phyloP scores from a whole-genome alignment of 2,888 invertebrate species.

The Deilephila porcellus region DNA sequence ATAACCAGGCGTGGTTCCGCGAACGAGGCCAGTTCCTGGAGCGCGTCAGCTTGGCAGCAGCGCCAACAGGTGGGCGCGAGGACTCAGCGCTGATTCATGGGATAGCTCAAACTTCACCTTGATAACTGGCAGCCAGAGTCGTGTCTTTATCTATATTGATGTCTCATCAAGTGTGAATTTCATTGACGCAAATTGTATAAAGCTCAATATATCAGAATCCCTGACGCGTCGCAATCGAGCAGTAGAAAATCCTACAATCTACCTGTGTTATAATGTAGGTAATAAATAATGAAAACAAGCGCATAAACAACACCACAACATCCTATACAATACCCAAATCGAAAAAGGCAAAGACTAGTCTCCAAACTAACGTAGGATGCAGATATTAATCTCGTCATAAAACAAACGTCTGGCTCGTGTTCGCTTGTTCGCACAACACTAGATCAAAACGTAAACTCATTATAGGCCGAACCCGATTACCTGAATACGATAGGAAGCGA shows the following conservation, averaged over 20 bases:
- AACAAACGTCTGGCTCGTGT: slow-evolving; percentile 5
- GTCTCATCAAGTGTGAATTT: not conserved
- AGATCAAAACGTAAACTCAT: slow-evolving; percentile 13
- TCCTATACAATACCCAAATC: not conserved
- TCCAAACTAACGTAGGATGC: not conserved
- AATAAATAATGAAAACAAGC: not conserved
- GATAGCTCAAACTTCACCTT: slow-evolving; percentile 20
- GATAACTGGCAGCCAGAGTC: too few relatives aligned
- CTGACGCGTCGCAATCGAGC: too few relatives aligned
- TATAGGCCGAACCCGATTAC: not conserved
- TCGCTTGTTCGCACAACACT: not conserved
- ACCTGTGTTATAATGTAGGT: not conserved
- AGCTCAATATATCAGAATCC: too few relatives aligned
- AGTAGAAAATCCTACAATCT: too few relatives aligned
- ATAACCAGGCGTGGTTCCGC: not conserved
- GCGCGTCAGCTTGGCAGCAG: not conserved
- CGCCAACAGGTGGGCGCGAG: slow-evolving; percentile 11
- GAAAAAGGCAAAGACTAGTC: slow-evolving; percentile 4
- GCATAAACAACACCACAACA: not conserved
- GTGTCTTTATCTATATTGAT: not conserved
- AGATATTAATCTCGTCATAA: slow-evolving; percentile 3
- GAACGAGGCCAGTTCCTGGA: not conserved
- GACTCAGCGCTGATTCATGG: slow-evolving; percentile 7
- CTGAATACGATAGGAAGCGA: not conserved
- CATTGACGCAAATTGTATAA: too few relatives aligned